A percentile compares a stretch with the other conserved stretches of the same genome.
Evolutionary conservation across 1,140 invertebrate species (phyloP).

Genomic region (Heliothis subflexa): DNA sequence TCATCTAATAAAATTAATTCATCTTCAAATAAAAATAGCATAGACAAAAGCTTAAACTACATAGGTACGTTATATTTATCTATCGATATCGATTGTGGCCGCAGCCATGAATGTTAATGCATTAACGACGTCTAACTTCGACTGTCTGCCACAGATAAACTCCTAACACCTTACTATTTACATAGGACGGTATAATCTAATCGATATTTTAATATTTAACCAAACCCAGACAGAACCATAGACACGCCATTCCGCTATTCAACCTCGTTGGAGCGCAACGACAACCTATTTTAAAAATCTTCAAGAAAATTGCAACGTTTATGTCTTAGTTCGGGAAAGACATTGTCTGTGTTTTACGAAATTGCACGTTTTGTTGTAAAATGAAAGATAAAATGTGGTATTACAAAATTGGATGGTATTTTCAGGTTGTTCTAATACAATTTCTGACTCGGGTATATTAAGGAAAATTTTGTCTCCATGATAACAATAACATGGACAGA

Average conservation of each 20-base stretch:
- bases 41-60: neutral
- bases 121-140: neutral
- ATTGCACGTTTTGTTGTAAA: neutral
- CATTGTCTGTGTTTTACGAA: neutral
- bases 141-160: slow-evolving; percentile 15
- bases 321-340: neutral
- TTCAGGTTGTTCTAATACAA: neutral
- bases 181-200: slow-evolving; percentile 14
- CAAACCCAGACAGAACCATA: neutral
- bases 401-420: neutral
- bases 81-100: neutral
- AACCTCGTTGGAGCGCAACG: neutral
- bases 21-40: neutral
- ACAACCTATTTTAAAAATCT: neutral
- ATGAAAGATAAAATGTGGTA: neutral
- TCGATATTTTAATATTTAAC: slow-evolving; percentile 17
- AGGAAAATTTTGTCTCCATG: no score
- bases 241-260: slow-evolving; percentile 3
- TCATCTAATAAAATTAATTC: no score
- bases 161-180: slow-evolving; percentile 14
- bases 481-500: no score
- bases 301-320: neutral
- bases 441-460: no score
- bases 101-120: slow-evolving; percentile 15
- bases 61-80: neutral